Percentiles rank a stretch among this genome's conserved stretches.
These are phyloP conservation scores for Crepidodera aurea DNA, from an alignment of 2,888 invertebrate species.

Conservation along the genomic window DNA sequence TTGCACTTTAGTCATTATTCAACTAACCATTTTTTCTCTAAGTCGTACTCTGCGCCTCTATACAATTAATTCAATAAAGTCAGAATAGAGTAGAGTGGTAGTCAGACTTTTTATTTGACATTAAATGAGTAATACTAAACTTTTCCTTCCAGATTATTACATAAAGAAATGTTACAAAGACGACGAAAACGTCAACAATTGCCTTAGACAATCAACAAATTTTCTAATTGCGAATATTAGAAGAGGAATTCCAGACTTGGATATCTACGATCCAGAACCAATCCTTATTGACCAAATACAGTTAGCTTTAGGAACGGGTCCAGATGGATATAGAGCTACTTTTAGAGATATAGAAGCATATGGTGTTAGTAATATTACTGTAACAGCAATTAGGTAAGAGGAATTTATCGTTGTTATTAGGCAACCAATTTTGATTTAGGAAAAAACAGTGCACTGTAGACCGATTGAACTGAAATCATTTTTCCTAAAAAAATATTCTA, in stretches of 20 bases:
- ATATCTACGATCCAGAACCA: constrained; percentile 77
- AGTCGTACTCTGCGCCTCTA: no score
- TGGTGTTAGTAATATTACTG: constrained; percentile 81
- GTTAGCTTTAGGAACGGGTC: constrained; percentile 80
- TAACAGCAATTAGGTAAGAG: constrained; percentile 79
- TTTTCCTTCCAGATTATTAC: constrained; percentile 67
- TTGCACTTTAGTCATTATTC: no score
- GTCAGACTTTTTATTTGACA: no score
- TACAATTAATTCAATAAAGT: no score
- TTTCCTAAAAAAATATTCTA: no score
- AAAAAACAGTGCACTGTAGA: no score
- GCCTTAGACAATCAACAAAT: constrained; percentile 78
- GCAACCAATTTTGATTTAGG: no score
- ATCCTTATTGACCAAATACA: constrained; percentile 85
- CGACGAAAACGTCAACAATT: constrained; percentile 76
- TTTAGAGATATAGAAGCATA: constrained; percentile 82
- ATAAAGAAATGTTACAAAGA: constrained; percentile 76
- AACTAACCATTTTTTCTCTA: no score
- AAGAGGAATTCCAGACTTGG: constrained; percentile 77
- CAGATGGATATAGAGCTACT: constrained; percentile 82
- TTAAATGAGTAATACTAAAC: no score
- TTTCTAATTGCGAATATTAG: constrained; percentile 75
- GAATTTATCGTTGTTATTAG: no score
- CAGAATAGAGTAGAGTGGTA: no score
- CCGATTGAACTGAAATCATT: no score